Evolutionary conservation across 1,140 invertebrate species (phyloP).

Genomic region (Apis laboriosa): DNA sequence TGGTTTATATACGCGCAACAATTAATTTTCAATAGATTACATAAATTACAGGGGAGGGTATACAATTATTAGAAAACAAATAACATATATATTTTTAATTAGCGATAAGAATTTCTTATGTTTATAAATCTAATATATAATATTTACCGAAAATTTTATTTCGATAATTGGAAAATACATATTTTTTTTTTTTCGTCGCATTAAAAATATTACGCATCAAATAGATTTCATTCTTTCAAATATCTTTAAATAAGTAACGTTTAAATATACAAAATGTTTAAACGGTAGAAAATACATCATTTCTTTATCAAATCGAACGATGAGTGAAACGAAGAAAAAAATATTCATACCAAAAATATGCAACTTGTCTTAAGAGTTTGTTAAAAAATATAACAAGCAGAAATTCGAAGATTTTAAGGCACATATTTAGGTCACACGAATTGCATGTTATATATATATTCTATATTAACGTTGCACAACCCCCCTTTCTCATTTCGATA

Average conservation of each 20-base stretch:
- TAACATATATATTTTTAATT: slow-evolving; percentile 18
- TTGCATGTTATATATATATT: slow-evolving; percentile 16
- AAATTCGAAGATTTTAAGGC: slow-evolving; percentile 35
- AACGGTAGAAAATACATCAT: background rate
- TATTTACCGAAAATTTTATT: background rate
- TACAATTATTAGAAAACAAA: slow-evolving; percentile 15
- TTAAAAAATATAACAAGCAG: slow-evolving; percentile 32
- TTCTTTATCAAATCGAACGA: background rate
- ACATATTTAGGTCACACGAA: slow-evolving; percentile 39
- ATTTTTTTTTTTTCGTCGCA: background rate
- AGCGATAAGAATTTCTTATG: background rate
- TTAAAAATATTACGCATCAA: background rate
- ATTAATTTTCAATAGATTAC: slow-evolving; percentile 42
- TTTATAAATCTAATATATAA: background rate
- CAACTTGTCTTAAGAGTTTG: background rate
- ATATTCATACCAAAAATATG: slow-evolving; percentile 4
- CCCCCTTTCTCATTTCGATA: background rate
- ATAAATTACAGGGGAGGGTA: slow-evolving; percentile 47
- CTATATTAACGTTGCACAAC: slow-evolving; percentile 12
- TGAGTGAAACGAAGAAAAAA: background rate
- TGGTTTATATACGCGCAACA: slow-evolving; percentile 52
- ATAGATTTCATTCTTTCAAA: background rate
- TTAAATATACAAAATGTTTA: background rate
- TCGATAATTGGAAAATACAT: slow-evolving; percentile 11
- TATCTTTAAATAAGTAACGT: background rate